Base-by-base conservation (phyloP, 2,888 invertebrate species). In the Lasioglossum figueresi region DNA sequence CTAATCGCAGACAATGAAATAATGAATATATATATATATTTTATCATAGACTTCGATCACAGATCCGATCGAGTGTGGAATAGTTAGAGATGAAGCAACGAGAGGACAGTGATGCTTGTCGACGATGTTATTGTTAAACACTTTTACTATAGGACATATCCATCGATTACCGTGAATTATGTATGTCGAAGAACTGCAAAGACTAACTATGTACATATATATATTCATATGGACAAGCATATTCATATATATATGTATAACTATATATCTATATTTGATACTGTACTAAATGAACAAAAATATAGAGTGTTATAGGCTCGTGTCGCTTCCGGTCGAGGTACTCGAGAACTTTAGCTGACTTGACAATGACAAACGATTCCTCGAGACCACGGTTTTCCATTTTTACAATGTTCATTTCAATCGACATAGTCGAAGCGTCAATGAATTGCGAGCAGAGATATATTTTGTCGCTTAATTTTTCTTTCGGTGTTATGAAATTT, bases 261-360 rank as follows among this genome's bases (percentile, higher is more conserved):
- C 52, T 37, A 89, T 86, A 86, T 76, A 88, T 92, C 86, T 92
- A 92, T 92, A 93, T 93, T 92, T 93, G 92, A 93, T 92, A 92
- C 91, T 90, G 88, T 83, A 87, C 75, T 74, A 74, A 78, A 80
- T 37, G 78, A 83, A 86, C 63, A 79, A 73, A 63, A 73, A 56
- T 76, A 80, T 76, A 80, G 68, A 75, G 79, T 71, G 71, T 85
- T 82, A 76, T 68, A 71, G 66, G 66, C 85, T 79, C 72, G 66
- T 72, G 77, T 87, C 70, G 80, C 40, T 89, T 83, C 72, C 80
- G 59, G 48, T 40, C 43, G 59, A 84, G 66, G 37, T 71, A 76
- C 72, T 81, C 72, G 80, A 79, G 76, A 66, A 77, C 52, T 78
- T 59, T 76, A 68, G 59, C 80, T 48, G 72, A 83, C 79, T 82